These are phyloP conservation scores for Darevskia nairensis DNA, from an alignment of 2,797 vertebrate genomes.

Conservation along the genomic window DNA sequence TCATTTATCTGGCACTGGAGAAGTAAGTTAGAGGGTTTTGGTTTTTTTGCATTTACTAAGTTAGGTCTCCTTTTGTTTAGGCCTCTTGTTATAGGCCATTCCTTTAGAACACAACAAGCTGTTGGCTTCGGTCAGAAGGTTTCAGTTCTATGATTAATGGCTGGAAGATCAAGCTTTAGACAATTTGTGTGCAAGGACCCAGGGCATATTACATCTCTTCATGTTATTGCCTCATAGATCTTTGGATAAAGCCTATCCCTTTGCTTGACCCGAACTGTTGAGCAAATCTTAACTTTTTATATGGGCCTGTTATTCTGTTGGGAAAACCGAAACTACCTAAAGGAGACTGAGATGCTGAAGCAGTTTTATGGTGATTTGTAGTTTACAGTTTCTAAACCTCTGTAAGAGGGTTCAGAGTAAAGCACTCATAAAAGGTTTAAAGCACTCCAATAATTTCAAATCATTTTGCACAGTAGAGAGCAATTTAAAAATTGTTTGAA, in stretches of 20 bases:
- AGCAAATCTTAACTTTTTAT: slow-evolving; percentile 13
- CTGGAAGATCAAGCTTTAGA: not conserved
- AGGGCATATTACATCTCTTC: slow-evolving; percentile 22
- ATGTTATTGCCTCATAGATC: slow-evolving; percentile 25
- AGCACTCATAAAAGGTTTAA: slow-evolving; percentile 51
- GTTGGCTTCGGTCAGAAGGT: not conserved
- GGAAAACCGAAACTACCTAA: slow-evolving; percentile 42
- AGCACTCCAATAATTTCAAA: slow-evolving; percentile 55
- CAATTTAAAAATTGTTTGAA: slow-evolving; percentile 65
- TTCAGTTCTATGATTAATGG: slow-evolving; percentile 1
- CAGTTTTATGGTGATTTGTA: slow-evolving; percentile 46
- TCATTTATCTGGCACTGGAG: too few relatives aligned
- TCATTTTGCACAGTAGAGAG: slow-evolving; percentile 57
- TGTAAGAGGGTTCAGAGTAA: slow-evolving; percentile 40
- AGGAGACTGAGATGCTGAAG: slow-evolving; percentile 23
- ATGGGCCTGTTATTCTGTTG: slow-evolving; percentile 35
- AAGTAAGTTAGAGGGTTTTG: not conserved
- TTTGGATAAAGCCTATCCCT: not conserved
- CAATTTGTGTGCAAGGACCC: slow-evolving; percentile 36
- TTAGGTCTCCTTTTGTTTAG: not conserved
- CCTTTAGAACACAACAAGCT: not conserved
- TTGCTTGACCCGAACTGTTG: slow-evolving; percentile 13
- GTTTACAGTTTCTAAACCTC: slow-evolving; percentile 47
- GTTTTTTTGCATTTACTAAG: not conserved
- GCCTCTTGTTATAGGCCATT: not conserved